Evolutionary conservation across 1,140 invertebrate genomes (phyloP), one percentile per base, ranked within the genome.

Genomic region (Sminthurinus signatus): DNA sequence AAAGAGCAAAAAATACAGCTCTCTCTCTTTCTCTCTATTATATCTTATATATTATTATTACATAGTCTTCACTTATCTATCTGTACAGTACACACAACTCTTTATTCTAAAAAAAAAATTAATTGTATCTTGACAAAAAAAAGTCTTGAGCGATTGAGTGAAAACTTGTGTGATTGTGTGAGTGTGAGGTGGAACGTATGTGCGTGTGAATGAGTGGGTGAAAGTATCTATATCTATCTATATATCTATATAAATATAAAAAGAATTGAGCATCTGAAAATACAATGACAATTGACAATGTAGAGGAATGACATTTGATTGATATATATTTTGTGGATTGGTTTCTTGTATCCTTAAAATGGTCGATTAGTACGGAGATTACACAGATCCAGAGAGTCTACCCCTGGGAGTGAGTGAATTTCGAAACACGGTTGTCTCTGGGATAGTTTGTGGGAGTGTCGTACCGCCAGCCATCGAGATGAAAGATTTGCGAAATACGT

Each of bases 371-470:
- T 91, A 88, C 79, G 90, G 89, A 81, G 88, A 91, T 73, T 89
- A 87, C 79, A 86, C 87, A 72, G 88, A 91, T 76, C 87, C 88
- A 15, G 89, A 91, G 79, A 85, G 87, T 75, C 81, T 90, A 69
- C 87, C 88, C 39, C 81, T 88, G 73, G 80, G 86, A 48, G 90
- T 88, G 43, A 88, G 86, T 69, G 88, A 91, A 74, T 85, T 88
- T 77, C 80, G 83, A 66, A 84, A 86, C 73, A 85, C 87, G 42
- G 81, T 90, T 60, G 83, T 90, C 15, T 39, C 72, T 88, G 91
- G 76, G 82, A 92, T 81, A 83, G 84, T 68, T 81, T 83, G 44
- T 75, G 88, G 60, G 79, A 80, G 67, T 78, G 79, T 32, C 65
- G 43, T 27, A 2, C 57, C 57, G 4, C 55, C 42, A 58, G 32